phyloP scores from a whole-genome alignment of 2,888 invertebrate genomes.

The Lucinisca nassula region DNA sequence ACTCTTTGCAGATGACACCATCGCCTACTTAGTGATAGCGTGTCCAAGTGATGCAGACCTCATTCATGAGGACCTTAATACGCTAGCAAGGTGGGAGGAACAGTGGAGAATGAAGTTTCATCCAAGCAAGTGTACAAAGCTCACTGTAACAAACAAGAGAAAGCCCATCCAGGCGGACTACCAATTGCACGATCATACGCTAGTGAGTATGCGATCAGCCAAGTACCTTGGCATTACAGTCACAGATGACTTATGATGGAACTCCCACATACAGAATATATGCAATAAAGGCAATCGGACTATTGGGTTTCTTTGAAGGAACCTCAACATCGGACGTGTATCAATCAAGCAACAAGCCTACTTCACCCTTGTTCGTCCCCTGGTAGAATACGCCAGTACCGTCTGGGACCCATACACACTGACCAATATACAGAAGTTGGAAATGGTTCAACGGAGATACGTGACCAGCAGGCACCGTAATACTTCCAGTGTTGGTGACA shows the following conservation, averaged over 20 bases:
- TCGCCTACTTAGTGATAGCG: not conserved
- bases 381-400: no score
- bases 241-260: conserved; percentile 28
- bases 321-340: no score
- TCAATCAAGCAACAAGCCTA: no score
- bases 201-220: not conserved
- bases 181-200: not conserved
- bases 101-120: conserved; percentile 15
- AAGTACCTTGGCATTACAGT: conserved; percentile 40
- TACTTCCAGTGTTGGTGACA: conserved; percentile 18
- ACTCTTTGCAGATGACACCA: conserved; percentile 42
- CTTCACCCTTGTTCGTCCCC: no score
- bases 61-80: conserved; percentile 19
- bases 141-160: not conserved
- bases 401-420: no score
- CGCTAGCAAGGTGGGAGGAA: not conserved
- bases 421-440: no score
- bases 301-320: no score
- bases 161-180: not conserved
- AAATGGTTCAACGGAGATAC: no score
- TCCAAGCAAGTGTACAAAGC: conserved; percentile 14
- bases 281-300: not conserved
- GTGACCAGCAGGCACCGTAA: conserved; percentile 19
- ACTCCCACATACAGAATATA: not conserved
- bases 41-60: conserved; percentile 2